Evolutionary conservation across 1,140 invertebrate species (phyloP).

Genomic region (Drosophila nasuta): DNA sequence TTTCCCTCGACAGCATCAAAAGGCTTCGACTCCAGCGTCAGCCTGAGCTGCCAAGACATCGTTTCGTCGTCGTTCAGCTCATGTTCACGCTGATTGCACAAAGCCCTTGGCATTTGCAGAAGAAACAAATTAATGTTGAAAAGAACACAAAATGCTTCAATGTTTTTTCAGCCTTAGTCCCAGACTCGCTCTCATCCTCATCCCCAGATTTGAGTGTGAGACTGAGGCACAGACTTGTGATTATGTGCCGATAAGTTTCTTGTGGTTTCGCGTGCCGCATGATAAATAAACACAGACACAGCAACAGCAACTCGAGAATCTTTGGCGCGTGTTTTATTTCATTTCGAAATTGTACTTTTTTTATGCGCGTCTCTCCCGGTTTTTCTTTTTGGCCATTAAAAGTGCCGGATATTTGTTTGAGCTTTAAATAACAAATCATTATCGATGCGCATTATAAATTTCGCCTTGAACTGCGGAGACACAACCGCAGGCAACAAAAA

Average conservation of each 20-base stretch:
- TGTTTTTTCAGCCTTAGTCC: constrained; percentile 32
- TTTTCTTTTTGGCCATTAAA: constrained; percentile 49
- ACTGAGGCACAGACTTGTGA: constrained; percentile 33
- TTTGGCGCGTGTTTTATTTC: constrained; percentile 34
- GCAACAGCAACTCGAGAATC: constrained; percentile 6
- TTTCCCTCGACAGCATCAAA: constrained; percentile 55
- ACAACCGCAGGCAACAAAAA: constrained; percentile 9
- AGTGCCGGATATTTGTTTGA: constrained; percentile 76
- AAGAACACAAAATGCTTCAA: constrained; percentile 49
- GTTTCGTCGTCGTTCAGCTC: constrained; percentile 32
- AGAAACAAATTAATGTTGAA: constrained; percentile 74
- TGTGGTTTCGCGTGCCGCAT: constrained; percentile 43
- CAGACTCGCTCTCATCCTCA: background rate
- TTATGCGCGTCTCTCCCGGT: background rate
- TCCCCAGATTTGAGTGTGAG: background rate
- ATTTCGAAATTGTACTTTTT: constrained; percentile 38
- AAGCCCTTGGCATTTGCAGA: constrained; percentile 66
- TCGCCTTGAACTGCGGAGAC: constrained; percentile 16
- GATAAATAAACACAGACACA: constrained; percentile 32
- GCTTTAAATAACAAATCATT: constrained; percentile 82
- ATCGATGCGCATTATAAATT: constrained; percentile 81
- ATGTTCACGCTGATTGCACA: constrained; percentile 73
- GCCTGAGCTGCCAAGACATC: constrained; percentile 26
- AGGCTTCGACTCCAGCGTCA: constrained; percentile 18
- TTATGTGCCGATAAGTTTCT: constrained; percentile 69